phyloP scores from a whole-genome alignment of 2,888 invertebrate species.

The Dicycla oo region DNA sequence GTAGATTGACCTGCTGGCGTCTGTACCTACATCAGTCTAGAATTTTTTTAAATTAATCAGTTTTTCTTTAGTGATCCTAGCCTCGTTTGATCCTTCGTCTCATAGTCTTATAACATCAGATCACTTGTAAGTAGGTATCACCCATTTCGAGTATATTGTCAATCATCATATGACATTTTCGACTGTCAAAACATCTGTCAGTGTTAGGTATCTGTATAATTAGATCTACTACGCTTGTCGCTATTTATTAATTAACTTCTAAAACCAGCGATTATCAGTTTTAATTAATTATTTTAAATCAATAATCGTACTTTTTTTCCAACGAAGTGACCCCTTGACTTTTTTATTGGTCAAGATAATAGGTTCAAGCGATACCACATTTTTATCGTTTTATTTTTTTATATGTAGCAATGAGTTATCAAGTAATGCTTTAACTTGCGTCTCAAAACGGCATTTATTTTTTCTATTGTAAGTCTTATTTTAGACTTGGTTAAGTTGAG shows the following conservation, averaged over 20 bases:
- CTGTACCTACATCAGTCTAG: neutral
- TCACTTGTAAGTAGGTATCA: slow-evolving; percentile 62
- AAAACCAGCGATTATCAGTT: slow-evolving; percentile 67
- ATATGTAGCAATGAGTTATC: slow-evolving; percentile 74
- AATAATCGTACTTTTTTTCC: slow-evolving; percentile 75
- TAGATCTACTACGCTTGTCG: slow-evolving; percentile 53
- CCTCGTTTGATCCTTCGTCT: slow-evolving; percentile 44
- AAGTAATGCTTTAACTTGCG: slow-evolving; percentile 62
- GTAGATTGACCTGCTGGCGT: too few relatives aligned
- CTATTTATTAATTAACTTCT: slow-evolving; percentile 71
- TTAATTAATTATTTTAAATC: slow-evolving; percentile 76
- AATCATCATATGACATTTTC: slow-evolving; percentile 38
- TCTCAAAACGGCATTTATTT: slow-evolving; percentile 81
- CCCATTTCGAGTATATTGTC: slow-evolving; percentile 42
- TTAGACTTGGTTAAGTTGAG: slow-evolving; percentile 58
- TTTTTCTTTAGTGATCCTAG: slow-evolving; percentile 24
- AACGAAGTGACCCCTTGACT: slow-evolving; percentile 72
- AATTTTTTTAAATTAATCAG: neutral
- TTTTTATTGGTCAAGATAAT: slow-evolving; percentile 68
- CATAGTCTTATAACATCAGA: slow-evolving; percentile 52
- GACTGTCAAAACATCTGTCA: slow-evolving; percentile 31
- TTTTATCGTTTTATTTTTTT: slow-evolving; percentile 69
- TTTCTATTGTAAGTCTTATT: slow-evolving; percentile 74
- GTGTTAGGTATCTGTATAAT: slow-evolving; percentile 38
- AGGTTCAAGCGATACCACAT: slow-evolving; percentile 74